These are phyloP conservation scores for Trichogramma evanescens DNA, from an alignment of 2,888 invertebrate genomes.

Conservation along the genomic window DNA sequence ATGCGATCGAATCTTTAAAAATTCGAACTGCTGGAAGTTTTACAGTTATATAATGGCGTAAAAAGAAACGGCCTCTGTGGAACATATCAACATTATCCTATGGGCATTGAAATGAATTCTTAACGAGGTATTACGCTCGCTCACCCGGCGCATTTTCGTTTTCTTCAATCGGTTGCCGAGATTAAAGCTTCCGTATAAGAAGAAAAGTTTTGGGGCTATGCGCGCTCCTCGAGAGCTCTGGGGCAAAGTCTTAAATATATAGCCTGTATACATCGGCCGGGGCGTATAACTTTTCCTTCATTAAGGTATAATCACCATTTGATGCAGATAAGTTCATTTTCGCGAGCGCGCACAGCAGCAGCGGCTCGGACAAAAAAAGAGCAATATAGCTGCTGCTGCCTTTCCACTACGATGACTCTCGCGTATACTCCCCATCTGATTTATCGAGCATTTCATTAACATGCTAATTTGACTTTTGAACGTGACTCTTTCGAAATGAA, in stretches of 20 bases:
- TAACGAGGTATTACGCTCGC: slow-evolving; percentile 28
- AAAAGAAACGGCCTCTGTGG: background rate
- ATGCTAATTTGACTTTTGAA: slow-evolving; percentile 33
- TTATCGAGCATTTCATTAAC: slow-evolving; percentile 37
- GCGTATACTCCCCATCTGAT: slow-evolving; percentile 24
- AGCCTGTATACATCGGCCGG: slow-evolving; percentile 24
- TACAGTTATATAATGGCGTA: background rate
- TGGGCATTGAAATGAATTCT: slow-evolving; percentile 27
- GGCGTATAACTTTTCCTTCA: slow-evolving; percentile 34
- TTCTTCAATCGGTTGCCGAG: slow-evolving; percentile 30
- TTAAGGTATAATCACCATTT: slow-evolving; percentile 39
- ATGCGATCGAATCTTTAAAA: too few relatives aligned
- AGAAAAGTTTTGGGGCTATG: slow-evolving; percentile 30
- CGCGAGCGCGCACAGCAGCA: slow-evolving; percentile 23
- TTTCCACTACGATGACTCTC: background rate
- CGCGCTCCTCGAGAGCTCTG: background rate
- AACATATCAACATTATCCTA: slow-evolving; percentile 16
- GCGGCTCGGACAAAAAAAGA: slow-evolving; percentile 20
- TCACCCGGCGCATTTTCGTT: slow-evolving; percentile 6
- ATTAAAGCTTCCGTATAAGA: slow-evolving; percentile 30
- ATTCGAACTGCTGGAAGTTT: too few relatives aligned
- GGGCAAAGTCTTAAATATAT: slow-evolving; percentile 5
- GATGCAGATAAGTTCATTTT: slow-evolving; percentile 41
- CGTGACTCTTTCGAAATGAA: slow-evolving; percentile 16
- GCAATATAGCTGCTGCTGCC: slow-evolving; percentile 24